Conservation (phyloP, 2,113 vertebrate species). For the Pseudorectes ferrugineus region DNA sequence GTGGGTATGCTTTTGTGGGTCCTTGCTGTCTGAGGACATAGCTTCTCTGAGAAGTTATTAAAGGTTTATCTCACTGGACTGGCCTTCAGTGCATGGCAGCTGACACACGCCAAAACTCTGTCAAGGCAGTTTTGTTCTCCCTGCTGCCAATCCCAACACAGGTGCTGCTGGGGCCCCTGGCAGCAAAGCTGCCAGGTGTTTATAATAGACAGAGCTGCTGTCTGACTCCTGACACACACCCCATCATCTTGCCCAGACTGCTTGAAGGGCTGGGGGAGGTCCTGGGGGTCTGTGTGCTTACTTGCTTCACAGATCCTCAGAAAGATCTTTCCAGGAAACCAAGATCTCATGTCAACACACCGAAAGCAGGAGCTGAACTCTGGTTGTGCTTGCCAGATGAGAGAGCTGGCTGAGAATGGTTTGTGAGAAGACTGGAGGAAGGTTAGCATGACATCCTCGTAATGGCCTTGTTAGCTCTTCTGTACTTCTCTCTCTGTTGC, state of each 20-base stretch:
- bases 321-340: not conserved
- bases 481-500: not conserved
- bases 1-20: not conserved
- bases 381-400: not conserved
- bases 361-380: not conserved
- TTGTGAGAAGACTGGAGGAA: not conserved
- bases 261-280: not conserved
- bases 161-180: not conserved
- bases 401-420: not conserved
- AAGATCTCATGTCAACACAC: not conserved
- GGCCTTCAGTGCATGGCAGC: not conserved
- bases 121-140: not conserved
- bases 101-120: not conserved
- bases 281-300: not conserved
- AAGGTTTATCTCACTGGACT: not conserved
- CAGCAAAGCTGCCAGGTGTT: not conserved
- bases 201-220: not conserved
- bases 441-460: not conserved
- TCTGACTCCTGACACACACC: not conserved
- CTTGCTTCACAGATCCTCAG: not conserved
- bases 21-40: not conserved
- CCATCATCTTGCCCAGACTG: not conserved
- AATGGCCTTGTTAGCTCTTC: not conserved
- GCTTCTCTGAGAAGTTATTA: not conserved
- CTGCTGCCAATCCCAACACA: not conserved